Percentiles rank a stretch among this genome's conserved stretches.
These are phyloP conservation scores for Panopea generosa DNA, from an alignment of 2,888 invertebrate species.

Conservation along the genomic window DNA sequence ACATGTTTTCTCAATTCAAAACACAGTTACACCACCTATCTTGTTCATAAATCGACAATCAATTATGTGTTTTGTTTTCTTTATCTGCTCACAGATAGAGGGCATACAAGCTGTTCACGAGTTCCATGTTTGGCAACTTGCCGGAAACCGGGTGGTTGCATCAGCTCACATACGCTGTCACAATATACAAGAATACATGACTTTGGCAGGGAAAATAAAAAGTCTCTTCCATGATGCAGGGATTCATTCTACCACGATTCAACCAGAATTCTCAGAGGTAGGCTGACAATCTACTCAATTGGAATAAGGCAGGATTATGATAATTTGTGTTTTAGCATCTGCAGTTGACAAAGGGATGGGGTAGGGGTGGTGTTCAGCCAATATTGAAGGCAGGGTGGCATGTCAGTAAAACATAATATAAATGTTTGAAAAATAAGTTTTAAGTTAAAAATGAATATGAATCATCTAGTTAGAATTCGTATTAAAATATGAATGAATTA, in stretches of 20 bases:
- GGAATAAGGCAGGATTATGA: background rate
- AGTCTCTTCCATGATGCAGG: conserved; percentile 99
- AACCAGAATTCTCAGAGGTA: conserved; percentile 97
- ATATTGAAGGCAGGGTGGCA: too few species aligned
- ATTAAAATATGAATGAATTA: too few species aligned
- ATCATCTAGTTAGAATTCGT: too few species aligned
- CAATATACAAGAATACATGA: conserved; percentile 96
- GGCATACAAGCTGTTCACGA: conserved; percentile 98
- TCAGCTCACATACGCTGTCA: conserved; percentile 98
- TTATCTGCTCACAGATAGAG: conserved; percentile 88
- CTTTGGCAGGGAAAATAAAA: conserved; percentile 97
- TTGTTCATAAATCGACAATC: too few species aligned
- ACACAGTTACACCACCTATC: too few species aligned
- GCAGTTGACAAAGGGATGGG: too few species aligned
- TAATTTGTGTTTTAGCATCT: background rate
- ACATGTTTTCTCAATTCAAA: too few species aligned
- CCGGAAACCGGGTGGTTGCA: conserved; percentile 98
- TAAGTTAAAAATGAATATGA: too few species aligned
- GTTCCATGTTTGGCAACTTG: conserved; percentile 99
- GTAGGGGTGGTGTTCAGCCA: too few species aligned
- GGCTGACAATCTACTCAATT: conserved; percentile 9
- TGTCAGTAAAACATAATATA: too few species aligned
- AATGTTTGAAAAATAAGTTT: too few species aligned
- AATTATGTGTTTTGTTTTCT: too few species aligned
- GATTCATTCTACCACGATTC: conserved; percentile 99